Evolutionary conservation across 2,113 vertebrate species (phyloP), one percentile per base, ranked within the genome.

Genomic region (Anguilla rostrata): DNA sequence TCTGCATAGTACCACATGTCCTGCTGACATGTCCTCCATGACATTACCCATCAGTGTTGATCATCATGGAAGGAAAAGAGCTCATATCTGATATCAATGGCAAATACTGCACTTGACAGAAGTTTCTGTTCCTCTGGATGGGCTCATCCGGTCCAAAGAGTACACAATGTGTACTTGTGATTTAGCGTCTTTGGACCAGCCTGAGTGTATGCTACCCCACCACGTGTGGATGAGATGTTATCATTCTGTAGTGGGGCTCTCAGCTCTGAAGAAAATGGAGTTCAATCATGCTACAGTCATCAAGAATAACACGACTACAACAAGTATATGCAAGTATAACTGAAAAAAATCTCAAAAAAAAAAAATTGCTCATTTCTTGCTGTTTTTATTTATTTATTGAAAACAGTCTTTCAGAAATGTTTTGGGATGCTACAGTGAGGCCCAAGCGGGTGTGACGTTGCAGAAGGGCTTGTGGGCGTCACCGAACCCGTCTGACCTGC

Each of bases 401-500:
- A 22, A 43, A 53, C 7, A 0, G n/a, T 81, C 9, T 81, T 0
- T 66, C 22, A 66, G 5, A 66, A 26, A 5, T 5, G 22, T 9
- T 26, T 12, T 46, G 26, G 39, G 11, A 16, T 43, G 71, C 2
- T 29, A 75, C 34, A 34, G 20, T 29, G 0, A 34, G n/a, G 26
- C 7, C n/a, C 34, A 9, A 29, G 71, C 14, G n/a, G 7, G n/a
- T 81, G 39, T 43, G 18, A 22, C 40, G 41, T 12, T 41, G 39
- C 18, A 46, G 3, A n/a, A 3, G 71, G 29, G 20, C 18, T 43
- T 15, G 40, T 11, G 71, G 2, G 71, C 11, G 26, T 34, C 8
- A 0, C 49, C 7, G 11, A 14, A 22, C 43, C 40, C 66, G 0
- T 84, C 87, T 57, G 22, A 91, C 87, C 89, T 89, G 80, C 81